phyloP scores from a whole-genome alignment of 2,113 vertebrate genomes.

The Chauna torquata region DNA sequence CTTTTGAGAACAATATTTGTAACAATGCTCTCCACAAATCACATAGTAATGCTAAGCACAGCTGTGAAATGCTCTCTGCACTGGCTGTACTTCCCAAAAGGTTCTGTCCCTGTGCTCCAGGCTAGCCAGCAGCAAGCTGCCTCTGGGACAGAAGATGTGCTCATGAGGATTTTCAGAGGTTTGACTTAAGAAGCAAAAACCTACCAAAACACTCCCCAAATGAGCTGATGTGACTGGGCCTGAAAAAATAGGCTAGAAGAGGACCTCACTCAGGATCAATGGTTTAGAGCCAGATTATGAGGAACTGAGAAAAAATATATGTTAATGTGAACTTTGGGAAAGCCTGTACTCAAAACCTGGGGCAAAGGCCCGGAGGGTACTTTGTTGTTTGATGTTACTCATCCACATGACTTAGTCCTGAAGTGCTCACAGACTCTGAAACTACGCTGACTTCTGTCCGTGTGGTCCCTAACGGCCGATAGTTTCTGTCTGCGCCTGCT shows the following conservation, averaged over 20 bases:
- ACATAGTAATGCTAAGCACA: neutral
- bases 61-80: neutral
- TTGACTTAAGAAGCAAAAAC: neutral
- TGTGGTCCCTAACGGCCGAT: fast-evolving
- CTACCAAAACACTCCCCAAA: neutral
- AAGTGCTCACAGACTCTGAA: neutral
- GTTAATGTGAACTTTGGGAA: neutral
- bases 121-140: neutral
- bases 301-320: neutral
- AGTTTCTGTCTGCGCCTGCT: neutral
- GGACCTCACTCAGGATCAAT: neutral
- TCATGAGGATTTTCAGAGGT: neutral
- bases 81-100: slow-evolving; percentile 12
- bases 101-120: neutral
- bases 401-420: neutral
- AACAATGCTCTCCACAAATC: neutral
- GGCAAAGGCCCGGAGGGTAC: neutral
- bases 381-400: neutral
- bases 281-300: neutral
- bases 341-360: neutral
- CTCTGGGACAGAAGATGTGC: neutral
- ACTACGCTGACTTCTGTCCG: fast-evolving
- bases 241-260: neutral
- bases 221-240: neutral
- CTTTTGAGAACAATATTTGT: neutral